Base-by-base conservation (phyloP, 2,113 vertebrate species). In the Semicossyphus pulcher region DNA sequence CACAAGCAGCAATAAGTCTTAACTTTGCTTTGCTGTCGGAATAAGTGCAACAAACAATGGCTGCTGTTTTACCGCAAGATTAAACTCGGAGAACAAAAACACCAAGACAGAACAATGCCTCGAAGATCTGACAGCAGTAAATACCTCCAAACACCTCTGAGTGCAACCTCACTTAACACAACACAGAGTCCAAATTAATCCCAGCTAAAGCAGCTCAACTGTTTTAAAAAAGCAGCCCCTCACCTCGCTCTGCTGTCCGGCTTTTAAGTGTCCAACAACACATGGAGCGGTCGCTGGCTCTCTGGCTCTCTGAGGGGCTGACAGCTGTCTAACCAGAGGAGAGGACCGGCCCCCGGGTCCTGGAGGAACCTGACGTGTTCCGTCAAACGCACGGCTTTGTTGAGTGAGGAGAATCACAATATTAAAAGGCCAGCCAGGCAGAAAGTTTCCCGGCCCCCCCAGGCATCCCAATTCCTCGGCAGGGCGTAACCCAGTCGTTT, bases 401-500 rank as follows among this genome's bases (percentile, higher is more conserved):
- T 80, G 80, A 84, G 81, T 75, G 80, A 82, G 57, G 70, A 89
- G 69, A 87, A 82, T 86, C 72, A 72, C 87, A 87, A 80, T 77
- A 88, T 87, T 86, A 88, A 83, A n/a, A 6, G 83, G 78, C 80
- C 60, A 68, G 68, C 70, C 84, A 84, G 72, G 83, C 78, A 89
- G 80, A 86, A 78, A 52, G 70, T 74, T 65, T 76, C 71, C 80
- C 80, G 59, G 64, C 79, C 88, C 86, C 41, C 85, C 76, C 16
- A 90, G 90, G 85, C 89, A 89, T 91, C 85, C 78, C 87, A 91
- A 91, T 91, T 91, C 90, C 86, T 89, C 79, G 48, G 78, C 8
- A 81, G 86, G 88, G 90, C 72, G 86, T 89, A 60, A 83, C 89
- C 86, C 76, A 51, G 67, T 67, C 31, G 20, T 83, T 89, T 91